These are phyloP conservation scores for Otis tarda DNA, from an alignment of 2,113 vertebrate genomes.

Conservation along the genomic window DNA sequence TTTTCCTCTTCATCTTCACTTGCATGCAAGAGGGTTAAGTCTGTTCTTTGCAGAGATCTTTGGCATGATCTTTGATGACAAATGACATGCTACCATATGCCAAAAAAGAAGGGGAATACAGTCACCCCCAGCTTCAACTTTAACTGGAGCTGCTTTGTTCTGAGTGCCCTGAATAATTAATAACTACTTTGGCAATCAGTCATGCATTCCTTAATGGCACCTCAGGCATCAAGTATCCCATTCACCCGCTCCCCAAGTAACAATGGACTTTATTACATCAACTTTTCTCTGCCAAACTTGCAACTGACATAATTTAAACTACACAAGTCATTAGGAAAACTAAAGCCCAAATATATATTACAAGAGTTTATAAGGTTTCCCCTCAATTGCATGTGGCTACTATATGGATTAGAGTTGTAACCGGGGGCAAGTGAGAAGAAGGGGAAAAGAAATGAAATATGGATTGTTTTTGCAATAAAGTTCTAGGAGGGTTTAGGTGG, in stretches of 20 bases:
- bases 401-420: neutral
- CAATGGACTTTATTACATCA: conserved; percentile 59
- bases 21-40: conserved; percentile 56
- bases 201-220: conserved; percentile 81
- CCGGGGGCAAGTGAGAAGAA: neutral
- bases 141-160: conserved; percentile 76
- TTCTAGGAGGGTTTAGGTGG: neutral
- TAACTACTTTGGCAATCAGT: conserved; percentile 81
- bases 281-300: conserved; percentile 24
- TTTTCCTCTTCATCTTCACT: conserved; percentile 33
- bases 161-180: conserved; percentile 75
- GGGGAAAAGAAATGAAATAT: neutral
- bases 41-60: conserved; percentile 50
- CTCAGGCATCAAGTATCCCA: conserved; percentile 77
- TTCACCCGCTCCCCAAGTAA: conserved; percentile 50
- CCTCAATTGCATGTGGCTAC: neutral
- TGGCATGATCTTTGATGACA: conserved; percentile 59
- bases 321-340: conserved; percentile 37
- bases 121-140: conserved; percentile 45
- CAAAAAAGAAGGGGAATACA: conserved; percentile 54
- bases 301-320: conserved; percentile 61
- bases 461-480: neutral
- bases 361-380: neutral
- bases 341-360: neutral
- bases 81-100: conserved; percentile 59